phyloP scores from a whole-genome alignment of 2,797 vertebrate species.

The Cyclopterus lumpus region DNA sequence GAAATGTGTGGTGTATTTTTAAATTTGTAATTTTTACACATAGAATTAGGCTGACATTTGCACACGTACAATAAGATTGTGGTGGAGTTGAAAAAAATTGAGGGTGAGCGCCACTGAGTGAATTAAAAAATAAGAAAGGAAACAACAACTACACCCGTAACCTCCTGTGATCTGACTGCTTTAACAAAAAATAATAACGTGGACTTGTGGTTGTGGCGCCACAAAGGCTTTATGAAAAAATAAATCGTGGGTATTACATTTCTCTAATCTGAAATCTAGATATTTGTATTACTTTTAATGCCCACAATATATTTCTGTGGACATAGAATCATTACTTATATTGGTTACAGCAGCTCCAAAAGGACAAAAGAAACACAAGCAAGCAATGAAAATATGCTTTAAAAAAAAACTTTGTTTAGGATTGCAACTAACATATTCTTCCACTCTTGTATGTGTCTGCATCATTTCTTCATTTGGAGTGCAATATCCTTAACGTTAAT shows the following conservation, averaged over 20 bases:
- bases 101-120: neutral
- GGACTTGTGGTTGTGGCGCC: neutral
- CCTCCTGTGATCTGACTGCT: neutral
- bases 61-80: neutral
- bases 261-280: slow-evolving; percentile 8
- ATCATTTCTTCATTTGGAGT: slow-evolving; percentile 7
- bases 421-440: slow-evolving; percentile 1
- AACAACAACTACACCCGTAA: neutral
- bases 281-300: neutral
- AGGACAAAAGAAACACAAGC: neutral
- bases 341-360: neutral
- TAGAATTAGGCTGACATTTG: neutral
- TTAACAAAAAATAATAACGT: neutral
- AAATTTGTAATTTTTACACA: neutral
- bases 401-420: neutral
- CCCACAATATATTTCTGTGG: neutral
- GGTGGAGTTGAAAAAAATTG: neutral
- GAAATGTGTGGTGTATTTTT: neutral
- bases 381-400: neutral
- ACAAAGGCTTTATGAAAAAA: slow-evolving; percentile 7
- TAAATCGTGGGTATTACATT: neutral
- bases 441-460: neutral
- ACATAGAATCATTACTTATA: neutral
- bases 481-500: neutral
- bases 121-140: slow-evolving; percentile 3